Base-by-base conservation (phyloP, 2,888 invertebrate genomes). In the Steromphala cineraria region DNA sequence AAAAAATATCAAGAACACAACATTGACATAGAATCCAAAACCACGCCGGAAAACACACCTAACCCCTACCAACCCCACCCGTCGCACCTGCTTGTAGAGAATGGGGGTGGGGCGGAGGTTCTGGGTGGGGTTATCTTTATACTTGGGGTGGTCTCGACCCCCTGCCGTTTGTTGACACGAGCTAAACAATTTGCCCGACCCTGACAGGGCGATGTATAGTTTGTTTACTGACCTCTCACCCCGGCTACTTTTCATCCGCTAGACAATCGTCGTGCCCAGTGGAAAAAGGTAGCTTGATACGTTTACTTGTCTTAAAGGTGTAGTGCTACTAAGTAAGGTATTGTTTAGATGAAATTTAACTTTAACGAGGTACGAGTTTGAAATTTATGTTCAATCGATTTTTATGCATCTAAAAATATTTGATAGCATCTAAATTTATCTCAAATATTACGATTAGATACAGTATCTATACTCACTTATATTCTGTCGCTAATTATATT, bases 221-320 rank as follows among this genome's bases (percentile, higher is more conserved):
- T 36, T 71, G 71, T 71, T 71, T 71, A 71, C 71, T 71, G 71
- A 71, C 28, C 71, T 40, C 40, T 71, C 19, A 71, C 71, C 71
- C 40, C 5, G 15, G 71, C 31, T 71, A 36, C 17, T 71, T 71
- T 40, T 71, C 71, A 36, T 15, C n/a, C 19, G 40, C 31, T 40
- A 71, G 24, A 71, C 71, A 71, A 71, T 36, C 15, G 40, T 40
- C 56, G 4, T 19, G 36, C 15, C 19, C 8, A 3, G 31, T 8
- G 19, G n/a, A 17, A 28, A 71, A 17, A 71, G 71, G 31, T 31
- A 31, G 40, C 31, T 1, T 13, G 56, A 21, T 56, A 19, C 56
- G 56, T n/a, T 8, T 13, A 21, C 7, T 5, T 55, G 3, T 55
- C 3, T 55, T 55, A 55, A 55, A 56, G 21, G 24, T 3, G 19